These are phyloP conservation scores for Listronotus bonariensis DNA, from an alignment of 1,140 invertebrate genomes.

Conservation along the genomic window DNA sequence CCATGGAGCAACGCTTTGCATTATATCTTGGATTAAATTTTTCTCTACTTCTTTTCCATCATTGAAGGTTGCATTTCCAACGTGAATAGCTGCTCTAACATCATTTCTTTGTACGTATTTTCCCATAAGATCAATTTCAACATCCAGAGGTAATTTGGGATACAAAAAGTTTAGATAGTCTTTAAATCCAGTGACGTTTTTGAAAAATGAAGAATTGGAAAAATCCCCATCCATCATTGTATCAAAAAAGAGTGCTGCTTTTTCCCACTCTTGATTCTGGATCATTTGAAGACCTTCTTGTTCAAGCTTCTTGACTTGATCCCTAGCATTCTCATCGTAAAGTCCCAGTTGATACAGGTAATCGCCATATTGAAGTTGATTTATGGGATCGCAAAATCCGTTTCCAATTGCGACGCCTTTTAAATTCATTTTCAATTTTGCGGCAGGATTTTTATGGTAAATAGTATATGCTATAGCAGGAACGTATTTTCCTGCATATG, in stretches of 20 bases:
- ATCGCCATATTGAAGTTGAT: conserved; percentile 71
- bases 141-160: conserved; percentile 52
- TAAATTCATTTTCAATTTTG: conserved; percentile 66
- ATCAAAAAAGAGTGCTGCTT: conserved; percentile 71
- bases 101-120: conserved; percentile 64
- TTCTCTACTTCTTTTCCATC: conserved; percentile 59
- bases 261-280: conserved; percentile 62
- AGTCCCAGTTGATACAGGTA: conserved; percentile 78
- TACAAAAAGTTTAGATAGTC: conserved; percentile 73
- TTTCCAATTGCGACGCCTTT: conserved; percentile 81
- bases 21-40: conserved; percentile 71
- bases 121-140: conserved; percentile 54
- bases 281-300: conserved; percentile 62
- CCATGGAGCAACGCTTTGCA: conserved; percentile 79
- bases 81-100: conserved; percentile 60
- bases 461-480: conserved; percentile 76
- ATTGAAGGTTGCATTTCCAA: conserved; percentile 60
- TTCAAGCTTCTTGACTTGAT: conserved; percentile 64
- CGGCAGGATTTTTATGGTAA: conserved; percentile 65
- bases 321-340: conserved; percentile 65
- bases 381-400: conserved; percentile 78
- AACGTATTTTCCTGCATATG: conserved; percentile 82
- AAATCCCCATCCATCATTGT: conserved; percentile 67
- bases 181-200: conserved; percentile 69
- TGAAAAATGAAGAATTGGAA: conserved; percentile 61